Base-by-base conservation (phyloP, 2,113 vertebrate species). In the Myiopsitta monachus region DNA sequence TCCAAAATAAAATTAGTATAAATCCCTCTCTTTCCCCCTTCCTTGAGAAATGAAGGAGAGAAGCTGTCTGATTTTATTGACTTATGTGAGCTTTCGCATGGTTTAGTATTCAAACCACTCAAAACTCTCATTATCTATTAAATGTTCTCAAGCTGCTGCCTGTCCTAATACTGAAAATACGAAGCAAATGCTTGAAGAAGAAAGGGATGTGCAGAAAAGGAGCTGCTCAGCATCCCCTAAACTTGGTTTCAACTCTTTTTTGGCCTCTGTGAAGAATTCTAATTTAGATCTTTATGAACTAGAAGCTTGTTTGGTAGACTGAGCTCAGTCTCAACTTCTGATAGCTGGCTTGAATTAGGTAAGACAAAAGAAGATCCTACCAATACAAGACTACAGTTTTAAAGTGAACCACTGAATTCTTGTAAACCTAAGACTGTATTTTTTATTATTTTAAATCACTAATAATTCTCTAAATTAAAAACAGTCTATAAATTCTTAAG, bases 61-160 rank as follows among this genome's bases (percentile, higher is more conserved):
- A 69, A 67, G 27, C 63, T 83, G 90, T 54, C 79, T 88, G 30
- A 70, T 80, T 88, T 91, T 70, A 93, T 68, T 77, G 61, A 90
- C 90, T 92, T 87, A 46, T 39, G 6, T 36, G 83, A 90, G 51
- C 36, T 92, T 92, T 64, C 4, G 0, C 36, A 70, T n/a, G 47
- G 23, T 57, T 95, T 81, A 55, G 18, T 61, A 93, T 93, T 95
- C 85, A 88, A 36, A 59, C 73, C 52, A 52, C 64, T 96, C 26
- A 7, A 33, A 90, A 75, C 17, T 85, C 41, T 97, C 39, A 82
- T 95, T 95, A 87, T 96, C 73, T 87, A n/a, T 78, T 92, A 90
- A 94, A 75, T 75, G 27, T 88, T 90, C 41, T 93, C 52, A 61
- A 94, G 74, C 72, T 83, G 63, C 72, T 86, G 55, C 14, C 59